Percentiles rank a stretch among this genome's conserved stretches.
These are phyloP conservation scores for Heterodera schachtii DNA, from an alignment of 1,140 invertebrate species.

Conservation along the genomic window DNA sequence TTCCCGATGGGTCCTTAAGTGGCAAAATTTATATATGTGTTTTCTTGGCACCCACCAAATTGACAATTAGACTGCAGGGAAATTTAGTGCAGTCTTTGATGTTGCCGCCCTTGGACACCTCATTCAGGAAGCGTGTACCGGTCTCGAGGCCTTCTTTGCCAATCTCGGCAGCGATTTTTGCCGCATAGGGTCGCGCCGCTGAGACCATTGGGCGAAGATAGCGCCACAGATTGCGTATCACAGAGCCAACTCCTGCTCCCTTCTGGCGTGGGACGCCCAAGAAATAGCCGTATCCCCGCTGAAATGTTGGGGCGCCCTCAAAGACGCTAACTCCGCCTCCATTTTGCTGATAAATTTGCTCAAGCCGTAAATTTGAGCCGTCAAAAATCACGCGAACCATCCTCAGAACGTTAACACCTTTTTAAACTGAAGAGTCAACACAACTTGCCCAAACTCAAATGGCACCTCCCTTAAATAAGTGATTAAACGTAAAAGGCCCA, in stretches of 20 bases:
- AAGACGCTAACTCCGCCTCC: not conserved
- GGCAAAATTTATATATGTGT: too few relatives aligned
- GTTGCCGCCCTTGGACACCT: not conserved
- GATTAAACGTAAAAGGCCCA: too few relatives aligned
- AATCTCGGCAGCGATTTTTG: not conserved
- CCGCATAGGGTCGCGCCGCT: not conserved
- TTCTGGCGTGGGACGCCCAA: not conserved
- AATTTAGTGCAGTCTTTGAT: too few relatives aligned
- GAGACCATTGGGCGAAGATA: slow-evolving; percentile 5
- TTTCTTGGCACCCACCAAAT: too few relatives aligned
- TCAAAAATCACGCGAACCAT: slow-evolving; percentile 36
- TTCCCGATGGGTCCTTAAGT: too few relatives aligned
- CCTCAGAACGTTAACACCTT: not conserved
- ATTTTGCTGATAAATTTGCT: slow-evolving; percentile 19
- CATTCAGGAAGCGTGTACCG: not conserved
- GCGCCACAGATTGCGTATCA: slow-evolving; percentile 13
- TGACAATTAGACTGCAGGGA: too few relatives aligned
- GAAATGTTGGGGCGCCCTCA: not conserved
- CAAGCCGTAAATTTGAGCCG: not conserved
- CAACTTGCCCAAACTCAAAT: not conserved
- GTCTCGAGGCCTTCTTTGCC: not conserved
- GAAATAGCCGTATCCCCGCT: slow-evolving; percentile 22
- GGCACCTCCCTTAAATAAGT: not conserved
- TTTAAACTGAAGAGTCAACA: not conserved
- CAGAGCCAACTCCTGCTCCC: slow-evolving; percentile 10